Percentiles rank a stretch among this genome's conserved stretches.
phyloP scores from a whole-genome alignment of 2,888 invertebrate species.

The Lepas anatifera region DNA sequence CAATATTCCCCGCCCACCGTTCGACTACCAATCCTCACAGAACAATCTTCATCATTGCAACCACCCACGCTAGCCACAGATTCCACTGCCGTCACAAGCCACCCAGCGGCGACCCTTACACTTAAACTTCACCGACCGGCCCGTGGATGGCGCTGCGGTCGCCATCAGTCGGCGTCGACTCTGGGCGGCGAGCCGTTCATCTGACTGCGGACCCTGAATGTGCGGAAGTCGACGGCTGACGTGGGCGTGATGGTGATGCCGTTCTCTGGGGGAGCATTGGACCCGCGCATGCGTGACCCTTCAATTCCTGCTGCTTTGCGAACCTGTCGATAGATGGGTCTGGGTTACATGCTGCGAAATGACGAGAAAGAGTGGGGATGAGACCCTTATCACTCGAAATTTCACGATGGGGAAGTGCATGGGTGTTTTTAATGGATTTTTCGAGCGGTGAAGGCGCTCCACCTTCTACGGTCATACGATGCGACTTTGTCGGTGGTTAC shows the following conservation, averaged over 20 bases:
- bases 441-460: no score
- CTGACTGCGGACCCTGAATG: neutral
- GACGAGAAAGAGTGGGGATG: no score
- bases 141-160: neutral
- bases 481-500: no score
- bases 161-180: neutral
- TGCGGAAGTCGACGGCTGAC: neutral
- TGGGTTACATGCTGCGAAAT: neutral
- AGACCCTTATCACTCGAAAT: no score
- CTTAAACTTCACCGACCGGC: neutral
- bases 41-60: no score
- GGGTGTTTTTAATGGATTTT: no score
- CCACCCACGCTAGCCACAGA: neutral
- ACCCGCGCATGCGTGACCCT: neutral
- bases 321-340: neutral
- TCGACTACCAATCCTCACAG: no score
- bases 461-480: no score
- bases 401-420: no score
- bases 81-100: neutral
- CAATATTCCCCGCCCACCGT: no score
- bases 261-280: neutral
- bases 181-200: neutral
- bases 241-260: neutral
- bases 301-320: conserved; percentile 10
- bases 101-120: neutral